These are phyloP conservation scores for Pachypanchax playfairii DNA, from an alignment of 2,113 vertebrate species.

Conservation along the genomic window DNA sequence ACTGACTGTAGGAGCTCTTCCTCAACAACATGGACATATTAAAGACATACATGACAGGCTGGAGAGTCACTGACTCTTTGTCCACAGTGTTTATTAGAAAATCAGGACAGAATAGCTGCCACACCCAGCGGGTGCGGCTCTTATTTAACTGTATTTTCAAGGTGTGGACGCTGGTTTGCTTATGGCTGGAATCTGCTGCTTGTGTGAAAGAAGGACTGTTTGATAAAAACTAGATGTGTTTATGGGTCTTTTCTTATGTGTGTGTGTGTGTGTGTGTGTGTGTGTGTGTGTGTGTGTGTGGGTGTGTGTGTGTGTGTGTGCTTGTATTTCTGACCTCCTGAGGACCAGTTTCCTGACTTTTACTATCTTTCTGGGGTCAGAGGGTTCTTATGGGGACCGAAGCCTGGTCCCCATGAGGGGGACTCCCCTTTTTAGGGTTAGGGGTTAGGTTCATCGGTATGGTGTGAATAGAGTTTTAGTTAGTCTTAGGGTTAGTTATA, in stretches of 20 bases:
- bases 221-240: conserved; percentile 14
- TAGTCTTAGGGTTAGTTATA: no score
- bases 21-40: conserved; percentile 3
- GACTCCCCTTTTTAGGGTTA: no score
- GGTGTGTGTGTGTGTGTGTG: no score
- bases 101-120: conserved; percentile 39
- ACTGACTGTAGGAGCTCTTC: no score
- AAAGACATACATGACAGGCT: conserved; percentile 2
- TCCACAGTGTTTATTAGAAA: conserved; percentile 33
- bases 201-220: neutral
- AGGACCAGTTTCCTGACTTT: no score
- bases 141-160: conserved; percentile 52
- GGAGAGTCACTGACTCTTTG: conserved; percentile 1
- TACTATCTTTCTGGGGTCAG: no score
- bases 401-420: no score
- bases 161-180: conserved; percentile 53
- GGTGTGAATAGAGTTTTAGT: no score
- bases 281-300: conserved; percentile 1
- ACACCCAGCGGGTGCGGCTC: conserved; percentile 63
- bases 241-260: neutral
- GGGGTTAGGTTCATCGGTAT: no score
- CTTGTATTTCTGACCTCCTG: no score
- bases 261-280: conserved; percentile 12
- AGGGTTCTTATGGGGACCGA: no score
- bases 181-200: conserved; percentile 39